Evolutionary conservation across 2,113 vertebrate species (phyloP), one percentile per base, ranked within the genome.

Genomic region (Hippocampus mohnikei): DNA sequence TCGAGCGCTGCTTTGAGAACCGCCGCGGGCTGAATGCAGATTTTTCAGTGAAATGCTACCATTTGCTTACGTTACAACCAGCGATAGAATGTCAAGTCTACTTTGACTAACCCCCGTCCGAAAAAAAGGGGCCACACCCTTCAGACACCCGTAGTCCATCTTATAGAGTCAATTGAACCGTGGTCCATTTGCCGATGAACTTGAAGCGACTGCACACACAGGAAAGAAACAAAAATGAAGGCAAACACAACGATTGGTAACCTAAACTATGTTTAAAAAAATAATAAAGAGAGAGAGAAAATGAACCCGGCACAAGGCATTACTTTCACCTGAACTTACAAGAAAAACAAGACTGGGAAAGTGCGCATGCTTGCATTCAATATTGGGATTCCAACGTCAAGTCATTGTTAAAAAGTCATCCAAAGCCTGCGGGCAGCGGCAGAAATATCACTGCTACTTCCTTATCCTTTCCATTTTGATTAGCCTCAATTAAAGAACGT

Each of bases 141-240:
- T 12, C 33, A 37, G 5, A 37, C 33, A 5, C 5, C 33, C 33
- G 0, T 33, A 33, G 29, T 33, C 29, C 29, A 33, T 5, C 4
- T 5, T 5, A 33, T 33, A 33, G 15, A 50, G 12, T 50, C 5
- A 20, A 50, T 18, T 18, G 11, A 50, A 18, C 48, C 48, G 20
- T 42, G 6, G 61, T 60, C 40, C 15, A 6, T 53, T 23, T 44
- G 10, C 2, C 13, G 11, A 9, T 46, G 62, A 15, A 12, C 33
- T 27, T 42, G 8, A 71, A 37, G 25, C 13, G 3, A 8, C 12
- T 67, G 23, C 5, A 37, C 33, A 0, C 33, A 44, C 37, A 3
- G 3, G n/a, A 66, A 62, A 23, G 37, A 68, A 66, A 67, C 73
- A 64, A 20, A 60, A 58, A 81, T 76, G 48, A 73, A 78, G 68